phyloP scores from a whole-genome alignment of 2,888 invertebrate species.

The Hydriomena furcata region DNA sequence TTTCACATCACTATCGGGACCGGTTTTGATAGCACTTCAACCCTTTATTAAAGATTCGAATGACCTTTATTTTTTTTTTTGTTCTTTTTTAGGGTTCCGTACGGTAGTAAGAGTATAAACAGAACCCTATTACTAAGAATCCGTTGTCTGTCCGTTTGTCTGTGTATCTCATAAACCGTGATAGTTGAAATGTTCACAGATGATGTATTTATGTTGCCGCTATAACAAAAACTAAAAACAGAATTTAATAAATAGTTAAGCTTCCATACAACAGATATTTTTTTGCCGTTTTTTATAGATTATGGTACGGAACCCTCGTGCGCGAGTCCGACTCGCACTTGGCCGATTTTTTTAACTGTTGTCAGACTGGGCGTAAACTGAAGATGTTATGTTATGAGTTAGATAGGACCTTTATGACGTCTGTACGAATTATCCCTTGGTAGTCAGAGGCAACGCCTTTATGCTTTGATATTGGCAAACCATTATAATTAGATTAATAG shows the following conservation, averaged over 20 bases:
- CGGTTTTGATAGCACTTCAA: slow-evolving; percentile 22
- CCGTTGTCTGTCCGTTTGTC: too few species aligned
- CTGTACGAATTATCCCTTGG: slow-evolving; percentile 5
- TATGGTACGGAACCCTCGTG: too few species aligned
- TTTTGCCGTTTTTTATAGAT: too few species aligned
- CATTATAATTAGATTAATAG: background rate
- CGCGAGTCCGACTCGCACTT: too few species aligned
- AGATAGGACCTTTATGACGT: slow-evolving; percentile 6
- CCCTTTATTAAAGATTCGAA: slow-evolving; percentile 20
- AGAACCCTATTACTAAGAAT: too few species aligned
- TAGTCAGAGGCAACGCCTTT: background rate
- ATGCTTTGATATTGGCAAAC: background rate
- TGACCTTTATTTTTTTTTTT: slow-evolving; percentile 24
- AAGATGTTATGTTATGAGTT: slow-evolving; percentile 16
- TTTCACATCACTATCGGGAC: slow-evolving; percentile 18
- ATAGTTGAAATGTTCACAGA: too few species aligned
- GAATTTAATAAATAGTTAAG: too few species aligned
- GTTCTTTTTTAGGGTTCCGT: slow-evolving; percentile 10
- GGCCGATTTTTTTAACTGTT: slow-evolving; percentile 17
- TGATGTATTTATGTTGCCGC: too few species aligned
- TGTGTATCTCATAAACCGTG: too few species aligned
- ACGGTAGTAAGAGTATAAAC: too few species aligned
- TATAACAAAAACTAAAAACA: too few species aligned
- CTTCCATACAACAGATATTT: too few species aligned
- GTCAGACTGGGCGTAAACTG: slow-evolving; percentile 6